Evolutionary conservation across 2,888 invertebrate species (phyloP).

Genomic region (Himalopsyche tibetana): DNA sequence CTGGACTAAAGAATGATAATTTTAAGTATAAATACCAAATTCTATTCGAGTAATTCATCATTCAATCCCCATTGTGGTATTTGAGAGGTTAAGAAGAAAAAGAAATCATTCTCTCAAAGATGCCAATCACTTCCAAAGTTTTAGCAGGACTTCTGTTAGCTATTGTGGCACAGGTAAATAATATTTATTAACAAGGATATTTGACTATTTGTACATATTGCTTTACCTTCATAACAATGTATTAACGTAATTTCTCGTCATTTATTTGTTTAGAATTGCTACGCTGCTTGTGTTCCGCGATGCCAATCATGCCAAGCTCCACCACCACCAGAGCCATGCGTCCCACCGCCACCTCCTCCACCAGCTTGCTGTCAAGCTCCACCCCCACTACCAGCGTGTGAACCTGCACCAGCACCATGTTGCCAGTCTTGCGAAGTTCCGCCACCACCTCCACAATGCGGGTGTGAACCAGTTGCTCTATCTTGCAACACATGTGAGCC

Average conservation of each 20-base stretch:
- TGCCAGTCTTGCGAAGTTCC: background rate
- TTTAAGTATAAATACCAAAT: background rate
- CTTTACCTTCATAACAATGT: too few species aligned
- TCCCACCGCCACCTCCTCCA: too few species aligned
- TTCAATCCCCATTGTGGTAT: background rate
- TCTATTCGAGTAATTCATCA: background rate
- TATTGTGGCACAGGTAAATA: background rate
- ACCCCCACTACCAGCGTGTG: background rate
- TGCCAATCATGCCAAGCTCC: background rate
- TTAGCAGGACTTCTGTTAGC: constrained; percentile 18
- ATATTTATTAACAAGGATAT: too few species aligned
- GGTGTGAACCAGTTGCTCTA: background rate
- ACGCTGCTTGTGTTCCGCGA: background rate
- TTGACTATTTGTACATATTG: too few species aligned
- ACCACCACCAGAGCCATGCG: too few species aligned
- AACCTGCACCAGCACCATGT: background rate
- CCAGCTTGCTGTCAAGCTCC: background rate
- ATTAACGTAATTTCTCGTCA: too few species aligned
- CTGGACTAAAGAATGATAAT: background rate
- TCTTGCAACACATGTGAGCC: background rate
- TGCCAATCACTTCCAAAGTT: background rate
- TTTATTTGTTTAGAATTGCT: background rate
- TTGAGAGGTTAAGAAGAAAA: background rate
- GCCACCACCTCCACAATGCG: background rate
- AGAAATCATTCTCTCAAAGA: background rate